phyloP scores from a whole-genome alignment of 2,113 vertebrate species.

The Pardalotus punctatus region DNA sequence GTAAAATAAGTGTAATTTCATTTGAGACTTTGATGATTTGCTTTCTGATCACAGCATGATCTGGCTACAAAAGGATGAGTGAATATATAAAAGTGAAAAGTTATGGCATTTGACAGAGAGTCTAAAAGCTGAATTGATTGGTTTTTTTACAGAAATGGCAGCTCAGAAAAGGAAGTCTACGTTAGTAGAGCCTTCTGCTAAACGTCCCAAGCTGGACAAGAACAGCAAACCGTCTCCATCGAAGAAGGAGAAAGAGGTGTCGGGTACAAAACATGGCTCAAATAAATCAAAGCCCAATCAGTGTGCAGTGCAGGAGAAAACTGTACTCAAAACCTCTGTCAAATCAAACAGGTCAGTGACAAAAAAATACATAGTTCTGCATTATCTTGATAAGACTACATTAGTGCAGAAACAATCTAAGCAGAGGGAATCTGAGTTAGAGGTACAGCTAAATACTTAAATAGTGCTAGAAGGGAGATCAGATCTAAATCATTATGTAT shows the following conservation, averaged over 20 bases:
- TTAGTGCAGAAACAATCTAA: constrained; percentile 18
- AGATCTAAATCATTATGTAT: not conserved
- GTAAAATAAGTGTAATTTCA: constrained; percentile 50
- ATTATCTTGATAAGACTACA: not conserved
- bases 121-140: constrained; percentile 13
- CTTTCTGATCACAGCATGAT: not conserved
- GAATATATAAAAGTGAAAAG: not conserved
- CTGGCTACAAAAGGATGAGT: not conserved
- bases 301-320: constrained; percentile 66
- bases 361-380: not conserved
- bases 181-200: constrained; percentile 71
- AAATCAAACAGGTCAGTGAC: constrained; percentile 68
- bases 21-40: not conserved
- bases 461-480: not conserved
- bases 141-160: constrained; percentile 79
- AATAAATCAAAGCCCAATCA: constrained; percentile 62
- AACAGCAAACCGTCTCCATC: constrained; percentile 45
- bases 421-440: constrained; percentile 39
- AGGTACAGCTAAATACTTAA: constrained; percentile 1
- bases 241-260: constrained; percentile 68
- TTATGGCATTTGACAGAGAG: not conserved
- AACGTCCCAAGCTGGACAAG: constrained; percentile 72
- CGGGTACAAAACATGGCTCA: constrained; percentile 70
- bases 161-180: constrained; percentile 75
- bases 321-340: constrained; percentile 60